A percentile compares a stretch with the other conserved stretches of the same genome.
phyloP scores from a whole-genome alignment of 2,113 vertebrate species.

The Anguilla rostrata region DNA sequence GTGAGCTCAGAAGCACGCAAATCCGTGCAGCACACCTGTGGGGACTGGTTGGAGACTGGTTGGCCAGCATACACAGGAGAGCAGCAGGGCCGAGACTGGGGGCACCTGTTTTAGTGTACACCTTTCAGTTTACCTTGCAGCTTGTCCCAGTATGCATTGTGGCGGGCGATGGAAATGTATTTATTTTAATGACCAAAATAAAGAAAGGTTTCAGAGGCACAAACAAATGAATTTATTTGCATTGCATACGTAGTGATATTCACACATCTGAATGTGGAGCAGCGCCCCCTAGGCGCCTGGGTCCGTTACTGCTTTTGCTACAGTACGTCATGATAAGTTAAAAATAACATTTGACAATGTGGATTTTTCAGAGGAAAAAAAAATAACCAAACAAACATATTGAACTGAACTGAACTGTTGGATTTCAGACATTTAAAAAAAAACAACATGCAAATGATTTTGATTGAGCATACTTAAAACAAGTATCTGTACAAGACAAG shows the following conservation, averaged over 20 bases:
- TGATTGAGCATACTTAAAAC: neutral
- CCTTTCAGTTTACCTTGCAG: neutral
- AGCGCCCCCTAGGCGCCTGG: neutral
- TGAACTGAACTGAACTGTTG: neutral
- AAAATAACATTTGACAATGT: neutral
- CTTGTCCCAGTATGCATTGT: conserved; percentile 54
- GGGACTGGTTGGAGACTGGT: too few relatives aligned
- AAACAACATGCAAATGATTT: conserved; percentile 5
- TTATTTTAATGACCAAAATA: conserved; percentile 72
- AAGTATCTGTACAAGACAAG: neutral
- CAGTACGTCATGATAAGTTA: neutral
- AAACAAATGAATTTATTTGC: neutral
- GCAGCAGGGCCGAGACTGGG: neutral
- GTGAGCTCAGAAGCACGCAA: too few relatives aligned
- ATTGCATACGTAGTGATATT: neutral
- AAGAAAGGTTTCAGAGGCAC: conserved; percentile 8
- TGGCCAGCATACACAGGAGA: neutral
- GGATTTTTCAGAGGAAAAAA: neutral
- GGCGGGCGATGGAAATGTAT: conserved; percentile 70
- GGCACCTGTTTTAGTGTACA: neutral
- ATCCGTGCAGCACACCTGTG: too few relatives aligned
- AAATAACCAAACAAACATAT: neutral
- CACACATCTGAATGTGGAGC: neutral
- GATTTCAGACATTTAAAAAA: neutral
- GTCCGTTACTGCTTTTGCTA: neutral